phyloP scores from a whole-genome alignment of 2,888 invertebrate species.

The Zelleria hepariella region DNA sequence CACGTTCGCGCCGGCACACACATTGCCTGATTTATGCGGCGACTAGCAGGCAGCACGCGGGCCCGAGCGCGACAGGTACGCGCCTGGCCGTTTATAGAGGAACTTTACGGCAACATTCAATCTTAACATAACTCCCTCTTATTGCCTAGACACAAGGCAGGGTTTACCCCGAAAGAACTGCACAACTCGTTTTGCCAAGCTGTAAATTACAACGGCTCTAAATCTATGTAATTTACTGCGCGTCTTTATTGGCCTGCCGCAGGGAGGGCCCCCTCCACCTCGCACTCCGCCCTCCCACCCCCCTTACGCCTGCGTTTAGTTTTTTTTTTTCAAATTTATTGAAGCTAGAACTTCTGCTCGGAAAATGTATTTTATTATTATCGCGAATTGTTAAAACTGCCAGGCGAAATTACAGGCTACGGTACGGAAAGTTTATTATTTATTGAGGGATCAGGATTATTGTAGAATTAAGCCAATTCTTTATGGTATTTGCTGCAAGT shows the following conservation, averaged over 20 bases:
- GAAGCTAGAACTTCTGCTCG: constrained; percentile 28
- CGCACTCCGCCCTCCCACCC: constrained; percentile 31
- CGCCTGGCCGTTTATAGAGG: constrained; percentile 59
- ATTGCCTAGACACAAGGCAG: background rate
- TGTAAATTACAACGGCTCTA: constrained; percentile 62
- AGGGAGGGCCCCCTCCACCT: constrained; percentile 31
- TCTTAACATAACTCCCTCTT: background rate
- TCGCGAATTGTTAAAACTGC: background rate
- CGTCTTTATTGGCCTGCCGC: constrained; percentile 66
- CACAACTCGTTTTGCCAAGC: background rate
- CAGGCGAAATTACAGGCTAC: background rate
- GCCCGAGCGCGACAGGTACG: constrained; percentile 54
- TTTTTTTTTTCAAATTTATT: constrained; percentile 30
- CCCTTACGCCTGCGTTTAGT: constrained; percentile 26
- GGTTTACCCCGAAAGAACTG: background rate
- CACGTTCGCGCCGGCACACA: background rate
- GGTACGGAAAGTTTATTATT: background rate
- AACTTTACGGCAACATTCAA: constrained; percentile 37
- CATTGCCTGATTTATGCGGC: constrained; percentile 30
- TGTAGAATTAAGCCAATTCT: background rate
- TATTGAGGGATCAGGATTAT: background rate
- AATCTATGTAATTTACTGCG: constrained; percentile 70
- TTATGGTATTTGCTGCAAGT: background rate
- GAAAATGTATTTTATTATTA: constrained; percentile 27
- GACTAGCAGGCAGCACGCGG: constrained; percentile 22